A percentile compares a stretch with the other conserved stretches of the same genome.
Conservation (phyloP, 30 jellyfish, hydroid and myxozoan genomes). For the Cassiopea andromeda region DNA sequence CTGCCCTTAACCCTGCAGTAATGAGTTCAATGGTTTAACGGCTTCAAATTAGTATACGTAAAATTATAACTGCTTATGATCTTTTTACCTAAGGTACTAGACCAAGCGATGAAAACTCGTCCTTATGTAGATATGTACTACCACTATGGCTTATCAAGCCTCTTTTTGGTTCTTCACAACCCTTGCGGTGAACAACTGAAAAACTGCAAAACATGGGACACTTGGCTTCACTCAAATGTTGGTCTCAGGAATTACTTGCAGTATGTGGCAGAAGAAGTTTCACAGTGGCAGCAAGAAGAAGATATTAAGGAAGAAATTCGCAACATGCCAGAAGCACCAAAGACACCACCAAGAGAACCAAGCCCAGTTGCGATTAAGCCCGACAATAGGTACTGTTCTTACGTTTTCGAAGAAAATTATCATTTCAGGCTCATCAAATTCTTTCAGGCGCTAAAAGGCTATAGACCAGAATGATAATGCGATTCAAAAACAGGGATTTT, state of each 20-base stretch:
- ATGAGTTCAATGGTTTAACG: too few relatives aligned
- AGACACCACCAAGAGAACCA: constrained; percentile 66
- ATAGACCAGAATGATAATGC: too few relatives aligned
- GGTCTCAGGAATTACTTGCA: constrained; percentile 90
- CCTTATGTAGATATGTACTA: constrained; percentile 79
- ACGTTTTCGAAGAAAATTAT: not conserved
- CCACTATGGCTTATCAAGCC: constrained; percentile 58
- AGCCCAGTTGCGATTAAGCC: constrained; percentile 76
- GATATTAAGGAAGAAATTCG: constrained; percentile 56
- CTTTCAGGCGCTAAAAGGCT: too few relatives aligned
- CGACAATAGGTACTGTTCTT: constrained; percentile 50
- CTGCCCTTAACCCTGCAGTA: too few relatives aligned
- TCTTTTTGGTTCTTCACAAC: constrained; percentile 77
- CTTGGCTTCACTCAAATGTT: constrained; percentile 93
- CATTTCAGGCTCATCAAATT: too few relatives aligned
- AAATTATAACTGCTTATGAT: not conserved
- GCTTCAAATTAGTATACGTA: not conserved
- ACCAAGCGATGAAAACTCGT: constrained; percentile 61
- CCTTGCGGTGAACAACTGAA: constrained; percentile 53
- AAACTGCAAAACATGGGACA: constrained; percentile 61
- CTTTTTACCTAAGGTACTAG: constrained; percentile 59
- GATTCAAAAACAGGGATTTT: too few relatives aligned
- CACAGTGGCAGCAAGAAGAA: constrained; percentile 80
- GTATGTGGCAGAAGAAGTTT: constrained; percentile 62
- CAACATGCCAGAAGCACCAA: constrained; percentile 35